Base-by-base conservation (phyloP, 2,113 vertebrate genomes). In the Solenodon paradoxus region DNA sequence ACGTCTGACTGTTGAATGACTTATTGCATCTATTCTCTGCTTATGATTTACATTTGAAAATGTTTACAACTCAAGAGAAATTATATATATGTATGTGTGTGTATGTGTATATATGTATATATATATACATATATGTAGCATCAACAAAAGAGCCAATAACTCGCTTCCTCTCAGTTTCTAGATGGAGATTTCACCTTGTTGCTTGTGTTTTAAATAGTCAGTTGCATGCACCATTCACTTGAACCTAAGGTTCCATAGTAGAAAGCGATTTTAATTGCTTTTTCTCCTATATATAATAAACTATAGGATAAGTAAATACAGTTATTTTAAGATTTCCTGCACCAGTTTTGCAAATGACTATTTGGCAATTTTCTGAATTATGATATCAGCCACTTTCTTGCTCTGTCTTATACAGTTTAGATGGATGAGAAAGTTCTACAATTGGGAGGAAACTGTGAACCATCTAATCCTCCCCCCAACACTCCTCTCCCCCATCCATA, bases 61-160 rank as follows among this genome's bases (percentile, higher is more conserved):
- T 59, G 22, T 80, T 93, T 59, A 64, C 2, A 63, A 78, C 92
- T 7, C 83, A 93, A 93, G 57, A 81, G 24, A 66, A 94, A 89
- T 12, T 22, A 66, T 49, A 66, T 20, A 4, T 42, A 51, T 24
- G 26, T 24, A 59, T 24, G 26, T 24, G 42, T 5, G 38, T 19
- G 22, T 19, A 59, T 4, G 26, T 5, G 32, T 68, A 75, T 51
- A 22, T 66, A 72, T 24, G 26, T 24, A 59, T 24, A 59, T 24
- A 71, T 5, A 68, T 19, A 59, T 19, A 59, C 16, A 61, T 5
- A 38, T 68, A 75, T 51, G 17, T 66, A 72, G 55, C 8, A 68
- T 45, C 7, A 28, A 68, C 63, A 32, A 64, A 68, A 92, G 38
- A 90, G 35, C 16, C 17, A 80, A 75, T 13, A 5, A 74, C 59